Evolutionary conservation across 2,797 vertebrate species (phyloP).

Genomic region (Eidolon dupreanum): DNA sequence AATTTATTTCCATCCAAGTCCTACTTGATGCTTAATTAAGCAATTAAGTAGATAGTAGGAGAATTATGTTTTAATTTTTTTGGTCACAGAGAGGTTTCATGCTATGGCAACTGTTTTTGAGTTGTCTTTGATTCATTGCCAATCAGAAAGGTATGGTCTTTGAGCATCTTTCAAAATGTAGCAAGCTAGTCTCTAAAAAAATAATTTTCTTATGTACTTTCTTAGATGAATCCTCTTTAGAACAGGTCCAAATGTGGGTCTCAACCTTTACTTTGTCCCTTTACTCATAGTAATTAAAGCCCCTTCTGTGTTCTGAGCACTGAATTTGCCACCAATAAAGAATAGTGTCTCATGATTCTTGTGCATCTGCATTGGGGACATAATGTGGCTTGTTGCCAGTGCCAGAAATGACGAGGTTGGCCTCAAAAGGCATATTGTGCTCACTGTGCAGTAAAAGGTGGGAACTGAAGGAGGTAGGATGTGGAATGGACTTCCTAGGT

Average conservation of each 20-base stretch:
- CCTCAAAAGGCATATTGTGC: neutral
- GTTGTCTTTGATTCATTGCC: no score
- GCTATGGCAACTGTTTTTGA: no score
- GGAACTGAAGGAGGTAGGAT: neutral
- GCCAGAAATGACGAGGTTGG: neutral
- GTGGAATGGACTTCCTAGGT: neutral
- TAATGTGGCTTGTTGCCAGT: no score
- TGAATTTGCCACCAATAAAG: no score
- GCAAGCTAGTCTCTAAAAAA: neutral
- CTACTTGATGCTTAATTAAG: no score
- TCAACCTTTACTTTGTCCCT: neutral
- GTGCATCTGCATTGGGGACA: neutral
- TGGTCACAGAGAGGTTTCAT: neutral
- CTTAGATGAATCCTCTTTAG: neutral
- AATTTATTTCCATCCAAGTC: neutral
- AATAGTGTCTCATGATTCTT: rapidly evolving
- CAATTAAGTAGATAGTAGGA: neutral
- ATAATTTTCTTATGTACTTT: rapidly evolving
- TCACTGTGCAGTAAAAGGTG: neutral
- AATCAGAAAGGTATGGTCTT: rapidly evolving
- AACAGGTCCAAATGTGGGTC: no score
- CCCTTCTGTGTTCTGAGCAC: neutral
- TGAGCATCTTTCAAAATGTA: neutral
- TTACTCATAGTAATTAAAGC: neutral
- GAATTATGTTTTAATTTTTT: neutral